Evolutionary conservation across 1,140 invertebrate genomes (phyloP), one percentile per base, ranked within the genome.

Genomic region (Drosophila lacteicornis): DNA sequence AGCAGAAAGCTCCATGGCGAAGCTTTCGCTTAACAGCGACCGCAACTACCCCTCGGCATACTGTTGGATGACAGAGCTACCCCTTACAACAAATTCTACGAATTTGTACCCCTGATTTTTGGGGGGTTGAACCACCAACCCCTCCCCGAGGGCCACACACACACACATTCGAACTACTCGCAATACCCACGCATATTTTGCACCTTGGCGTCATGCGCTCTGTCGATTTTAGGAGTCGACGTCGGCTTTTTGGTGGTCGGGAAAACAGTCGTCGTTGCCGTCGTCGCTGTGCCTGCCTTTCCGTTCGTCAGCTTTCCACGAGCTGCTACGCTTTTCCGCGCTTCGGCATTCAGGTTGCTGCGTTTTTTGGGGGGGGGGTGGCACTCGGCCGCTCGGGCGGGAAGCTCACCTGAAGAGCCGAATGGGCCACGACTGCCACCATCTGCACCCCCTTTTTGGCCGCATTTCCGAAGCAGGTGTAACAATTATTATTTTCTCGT

Each of bases 401-500:
- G 45, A 56, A 46, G 73, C 83, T 88, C 75, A 90, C 81, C 84
- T 88, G 85, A 90, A 78, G 56, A 66, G 53, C 84, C 66, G 78
- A 77, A 55, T 33, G 27, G 61, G 33, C 17, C 76, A 62, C 75
- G 59, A 27, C 61, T 55, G 30, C 63, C 65, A 67, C 36, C 53
- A 40, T 6, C 36, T 25, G 19, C 53, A 40, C 75, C 50, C 61
- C 50, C 77, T 61, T 75, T 83, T 68, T 75, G 80, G 53, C 81
- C 78, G 73, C 75, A 85, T 84, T 87, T 87, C 81, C 85, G 86
- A 90, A 90, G 85, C 85, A 90, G 85, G 85, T 90, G 85, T 90
- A 90, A 90, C 85, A 90, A 90, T 90, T 90, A 90, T 90, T 90
- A 90, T 90, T 90, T 90, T 90, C 85, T 85, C 85, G 85, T 90